Evolutionary conservation across 2,113 vertebrate genomes (phyloP).

Genomic region (Mandrillus leucophaeus): DNA sequence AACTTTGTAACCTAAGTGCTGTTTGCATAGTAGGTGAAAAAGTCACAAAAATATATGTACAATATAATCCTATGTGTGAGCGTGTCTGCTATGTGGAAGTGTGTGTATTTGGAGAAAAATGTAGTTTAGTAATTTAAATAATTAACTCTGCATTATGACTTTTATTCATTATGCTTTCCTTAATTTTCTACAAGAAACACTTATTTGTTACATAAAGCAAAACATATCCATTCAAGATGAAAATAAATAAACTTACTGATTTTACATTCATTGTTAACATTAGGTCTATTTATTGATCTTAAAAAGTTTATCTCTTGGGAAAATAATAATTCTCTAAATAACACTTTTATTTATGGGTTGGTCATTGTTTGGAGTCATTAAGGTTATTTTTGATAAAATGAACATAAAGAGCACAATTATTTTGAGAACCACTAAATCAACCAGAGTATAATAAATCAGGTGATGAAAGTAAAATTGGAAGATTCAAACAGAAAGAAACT

Average conservation of each 20-base stretch:
- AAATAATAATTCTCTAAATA: neutral
- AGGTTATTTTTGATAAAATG: neutral
- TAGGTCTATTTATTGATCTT: neutral
- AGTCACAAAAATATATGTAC: neutral
- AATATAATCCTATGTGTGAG: neutral
- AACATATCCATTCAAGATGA: neutral
- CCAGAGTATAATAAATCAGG: neutral
- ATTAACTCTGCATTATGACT: neutral
- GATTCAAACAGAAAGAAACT: neutral
- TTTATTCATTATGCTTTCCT: neutral
- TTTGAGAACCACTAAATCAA: neutral
- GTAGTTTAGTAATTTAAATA: neutral
- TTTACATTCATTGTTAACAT: neutral
- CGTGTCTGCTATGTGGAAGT: neutral
- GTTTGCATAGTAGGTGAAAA: neutral
- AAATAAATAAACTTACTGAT: neutral
- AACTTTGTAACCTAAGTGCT: neutral
- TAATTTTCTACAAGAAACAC: neutral
- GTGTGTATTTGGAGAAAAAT: neutral
- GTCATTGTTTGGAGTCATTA: neutral
- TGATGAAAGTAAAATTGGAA: neutral
- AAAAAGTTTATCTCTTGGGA: neutral
- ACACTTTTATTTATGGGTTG: neutral
- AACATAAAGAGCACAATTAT: neutral
- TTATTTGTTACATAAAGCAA: neutral